Base-by-base conservation (phyloP, 2,888 invertebrate species). In the Ectobius pallidus region DNA sequence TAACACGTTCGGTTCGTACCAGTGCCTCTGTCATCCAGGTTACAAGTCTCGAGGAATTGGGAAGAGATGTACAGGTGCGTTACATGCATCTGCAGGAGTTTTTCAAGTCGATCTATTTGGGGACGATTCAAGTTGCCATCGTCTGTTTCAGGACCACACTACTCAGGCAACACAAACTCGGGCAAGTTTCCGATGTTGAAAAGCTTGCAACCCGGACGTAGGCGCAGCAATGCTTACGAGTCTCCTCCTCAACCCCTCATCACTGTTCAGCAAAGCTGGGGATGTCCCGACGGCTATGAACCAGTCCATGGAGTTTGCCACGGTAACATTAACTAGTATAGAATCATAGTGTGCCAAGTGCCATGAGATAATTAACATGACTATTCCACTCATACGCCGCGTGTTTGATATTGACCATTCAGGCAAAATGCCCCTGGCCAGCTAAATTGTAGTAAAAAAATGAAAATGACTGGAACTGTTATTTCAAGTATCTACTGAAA, bases 1-100 rank as follows among this genome's bases (percentile, higher is more conserved):
- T 76, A 90, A 90, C 82, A 82, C 85, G 0, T 81, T 83, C 61
- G 89, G 90, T 39, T 87, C 85, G 0, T 90, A 88, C 80, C 84
- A 85, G 76, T 91, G 90, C 80, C 81, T 85, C 44, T 90, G 90
- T 78, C 81, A 84, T 1, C 80, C 81, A 1, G 90, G 90, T 0
- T 90, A 84, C 80, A 79, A 80, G 70, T 82, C 88, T 6, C 79
- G 82, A 1, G 85, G 83, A 0, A 82, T 82, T 22, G 86, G 86
- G 0, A 84, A 83, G 75, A 78, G 85, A 25, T 87, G 86, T 73
- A 78, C 85, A 27, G 87, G 87, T 87, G 76, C 71, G 74, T 69
- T 52, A 34, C 11, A 34, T n/a, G n/a, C n/a, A n/a, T n/a, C n/a
- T n/a, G n/a, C n/a, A n/a, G n/a, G n/a, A n/a, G n/a, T n/a, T n/a